Conservation (phyloP, 2,888 invertebrate genomes). For the Rhopalosiphum nymphaeae region DNA sequence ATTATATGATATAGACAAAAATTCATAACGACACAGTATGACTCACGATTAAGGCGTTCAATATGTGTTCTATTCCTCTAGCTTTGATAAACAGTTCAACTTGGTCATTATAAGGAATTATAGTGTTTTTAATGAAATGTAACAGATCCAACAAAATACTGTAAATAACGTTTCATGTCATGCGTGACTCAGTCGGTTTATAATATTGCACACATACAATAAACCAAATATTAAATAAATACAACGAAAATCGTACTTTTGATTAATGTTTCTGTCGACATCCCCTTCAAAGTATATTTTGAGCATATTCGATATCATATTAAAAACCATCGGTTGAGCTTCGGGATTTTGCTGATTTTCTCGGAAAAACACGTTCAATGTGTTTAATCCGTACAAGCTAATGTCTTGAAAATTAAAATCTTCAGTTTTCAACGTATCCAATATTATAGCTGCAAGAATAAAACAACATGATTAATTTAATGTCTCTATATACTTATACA, state of each 20-base stretch:
- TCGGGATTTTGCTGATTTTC: constrained; percentile 41
- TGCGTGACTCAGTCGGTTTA: neutral
- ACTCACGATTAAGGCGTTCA: constrained; percentile 8
- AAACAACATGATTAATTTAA: neutral
- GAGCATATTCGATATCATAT: constrained; percentile 15
- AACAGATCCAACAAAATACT: constrained; percentile 37
- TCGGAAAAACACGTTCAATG: constrained; percentile 37
- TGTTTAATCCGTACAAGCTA: neutral
- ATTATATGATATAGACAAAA: neutral
- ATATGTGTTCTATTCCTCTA: constrained; percentile 21
- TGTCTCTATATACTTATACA: neutral
- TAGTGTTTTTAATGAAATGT: constrained; percentile 27
- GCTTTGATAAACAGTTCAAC: constrained; percentile 26
- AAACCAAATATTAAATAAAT: neutral
- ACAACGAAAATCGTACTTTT: constrained; percentile 2
- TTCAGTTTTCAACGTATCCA: neutral
- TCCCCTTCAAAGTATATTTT: neutral
- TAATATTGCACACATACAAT: neutral
- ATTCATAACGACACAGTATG: neutral
- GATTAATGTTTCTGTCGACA: neutral
- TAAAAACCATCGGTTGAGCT: constrained; percentile 26
- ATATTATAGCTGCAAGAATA: constrained; percentile 19
- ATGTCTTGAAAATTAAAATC: neutral
- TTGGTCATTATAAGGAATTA: constrained; percentile 34
- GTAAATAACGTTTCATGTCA: neutral